Percentiles rank a stretch among this genome's conserved stretches.
Conservation (phyloP, 2,888 invertebrate species). For the Agrochola lychnidis region DNA sequence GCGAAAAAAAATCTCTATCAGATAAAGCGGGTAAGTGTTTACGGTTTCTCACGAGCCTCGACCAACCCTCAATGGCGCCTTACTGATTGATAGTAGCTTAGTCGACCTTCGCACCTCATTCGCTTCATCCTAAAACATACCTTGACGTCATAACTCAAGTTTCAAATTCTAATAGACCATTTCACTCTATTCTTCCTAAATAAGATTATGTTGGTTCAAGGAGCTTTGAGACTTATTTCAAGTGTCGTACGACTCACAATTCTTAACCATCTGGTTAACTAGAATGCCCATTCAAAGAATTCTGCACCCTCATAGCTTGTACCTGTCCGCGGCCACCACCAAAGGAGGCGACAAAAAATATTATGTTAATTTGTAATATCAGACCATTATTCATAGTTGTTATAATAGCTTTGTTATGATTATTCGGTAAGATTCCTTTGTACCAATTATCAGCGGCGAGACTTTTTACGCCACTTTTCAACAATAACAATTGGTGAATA, state of each 20-base stretch:
- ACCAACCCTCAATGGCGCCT: conserved; percentile 90
- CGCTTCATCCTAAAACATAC: conserved; percentile 65
- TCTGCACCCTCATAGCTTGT: conserved; percentile 90
- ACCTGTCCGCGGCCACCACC: conserved; percentile 89
- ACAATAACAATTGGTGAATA: conserved; percentile 73
- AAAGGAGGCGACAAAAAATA: conserved; percentile 87
- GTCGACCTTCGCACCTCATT: conserved; percentile 83
- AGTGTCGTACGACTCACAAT: conserved; percentile 62
- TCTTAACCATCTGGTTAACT: conserved; percentile 48
- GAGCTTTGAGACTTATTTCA: conserved; percentile 61
- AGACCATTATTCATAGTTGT: conserved; percentile 87
- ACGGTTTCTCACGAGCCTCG: conserved; percentile 89
- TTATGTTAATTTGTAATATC: conserved; percentile 89
- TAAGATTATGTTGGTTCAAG: conserved; percentile 54
- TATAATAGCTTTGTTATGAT: conserved; percentile 90
- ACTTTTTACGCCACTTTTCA: conserved; percentile 66
- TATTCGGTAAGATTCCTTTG: conserved; percentile 84
- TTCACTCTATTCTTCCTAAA: conserved; percentile 66
- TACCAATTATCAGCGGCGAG: conserved; percentile 78
- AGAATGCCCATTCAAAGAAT: conserved; percentile 88
- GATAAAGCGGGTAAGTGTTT: conserved; percentile 90
- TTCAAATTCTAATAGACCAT: conserved; percentile 50
- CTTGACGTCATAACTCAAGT: conserved; percentile 65
- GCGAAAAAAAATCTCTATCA: conserved; percentile 87
- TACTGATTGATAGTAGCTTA: conserved; percentile 89